phyloP scores from a whole-genome alignment of 2,888 invertebrate genomes.

The Caenorhabditis sinica region DNA sequence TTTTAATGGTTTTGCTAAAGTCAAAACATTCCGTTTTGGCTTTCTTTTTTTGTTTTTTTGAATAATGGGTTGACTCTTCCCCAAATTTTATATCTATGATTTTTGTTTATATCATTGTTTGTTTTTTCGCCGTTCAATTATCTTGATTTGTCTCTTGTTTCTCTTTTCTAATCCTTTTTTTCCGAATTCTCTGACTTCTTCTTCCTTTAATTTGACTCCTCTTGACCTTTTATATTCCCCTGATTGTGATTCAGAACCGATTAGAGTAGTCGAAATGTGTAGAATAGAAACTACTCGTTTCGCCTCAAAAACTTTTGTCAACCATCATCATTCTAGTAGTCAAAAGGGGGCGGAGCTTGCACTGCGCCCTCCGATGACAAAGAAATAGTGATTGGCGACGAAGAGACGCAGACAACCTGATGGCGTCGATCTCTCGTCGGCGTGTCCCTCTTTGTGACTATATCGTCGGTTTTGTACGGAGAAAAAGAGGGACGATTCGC shows the following conservation, averaged over 20 bases:
- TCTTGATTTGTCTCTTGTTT: background rate
- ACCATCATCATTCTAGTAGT: conserved; percentile 46
- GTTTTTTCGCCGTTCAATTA: background rate
- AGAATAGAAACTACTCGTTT: conserved; percentile 35
- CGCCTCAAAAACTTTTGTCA: conserved; percentile 26
- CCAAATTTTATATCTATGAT: conserved; percentile 33
- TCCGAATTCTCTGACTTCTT: background rate
- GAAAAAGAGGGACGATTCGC: conserved; percentile 23
- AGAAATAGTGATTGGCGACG: conserved; percentile 31
- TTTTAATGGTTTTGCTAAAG: conserved; percentile 44
- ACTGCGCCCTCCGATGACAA: conserved; percentile 14
- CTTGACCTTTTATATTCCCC: conserved; percentile 29
- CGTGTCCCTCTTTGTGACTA: conserved; percentile 43
- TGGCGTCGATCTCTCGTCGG: conserved; percentile 49
- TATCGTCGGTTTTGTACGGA: conserved; percentile 47
- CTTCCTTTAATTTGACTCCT: conserved; percentile 8
- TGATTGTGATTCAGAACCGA: conserved; percentile 44
- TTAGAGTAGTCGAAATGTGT: conserved; percentile 21
- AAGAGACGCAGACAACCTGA: conserved; percentile 42
- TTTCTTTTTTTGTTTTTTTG: conserved; percentile 25
- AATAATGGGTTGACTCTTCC: conserved; percentile 40
- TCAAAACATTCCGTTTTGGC: conserved; percentile 36
- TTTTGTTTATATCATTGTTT: background rate
- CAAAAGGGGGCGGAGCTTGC: conserved; percentile 48
- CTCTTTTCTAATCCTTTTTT: conserved; percentile 17